Base-by-base conservation (phyloP, 2,888 invertebrate species). In the Tenthredo amoena region DNA sequence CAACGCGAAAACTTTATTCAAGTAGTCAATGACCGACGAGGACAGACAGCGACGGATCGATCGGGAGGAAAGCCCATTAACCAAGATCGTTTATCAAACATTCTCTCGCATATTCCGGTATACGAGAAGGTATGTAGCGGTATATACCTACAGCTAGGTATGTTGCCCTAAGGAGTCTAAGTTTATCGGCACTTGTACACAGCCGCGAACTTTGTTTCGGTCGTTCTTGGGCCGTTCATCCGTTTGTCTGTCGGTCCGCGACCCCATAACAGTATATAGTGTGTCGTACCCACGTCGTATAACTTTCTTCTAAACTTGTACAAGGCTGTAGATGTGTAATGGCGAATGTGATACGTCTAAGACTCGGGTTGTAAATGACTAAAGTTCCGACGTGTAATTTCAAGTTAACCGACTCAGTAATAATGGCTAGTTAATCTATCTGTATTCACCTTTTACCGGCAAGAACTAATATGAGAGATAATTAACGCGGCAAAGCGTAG, bases 381-480 rank as follows among this genome's bases (percentile, higher is more conserved):
- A 58, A 81, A 81, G 62, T 81, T 81, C 26, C 37, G 81, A 81
- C 81, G 81, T 81, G 81, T 81, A 81, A 81, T 81, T 81, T n/a
- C 21, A 40, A 81, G 81, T 81, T 77, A 77, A 77, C 77, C 55
- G 72, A 10, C 72, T 40, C 72, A n/a, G 72, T 77, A 77, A 77
- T 77, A 77, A 77, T 26, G 62, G 81, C 62, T 40, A 58, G 62
- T 81, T 81, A 81, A 81, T 81, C 81, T 34, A 62, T 81, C 58
- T 37, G 81, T 81, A 62, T 62, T 81, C 81, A 58, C 18, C 37
- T 37, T 81, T 50, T 81, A 34, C 31, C 58, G 37, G 21, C 58
- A 77, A 50, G 74, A 74, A 55, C 15, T 37, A 62, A 34, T 62
- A 31, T n/a, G 21, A 62, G 62, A 55, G 40, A 81, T 37, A 81